Percentiles rank a stretch among this genome's conserved stretches.
Evolutionary conservation across 2,113 vertebrate species (phyloP).

Genomic region (Passer domesticus): DNA sequence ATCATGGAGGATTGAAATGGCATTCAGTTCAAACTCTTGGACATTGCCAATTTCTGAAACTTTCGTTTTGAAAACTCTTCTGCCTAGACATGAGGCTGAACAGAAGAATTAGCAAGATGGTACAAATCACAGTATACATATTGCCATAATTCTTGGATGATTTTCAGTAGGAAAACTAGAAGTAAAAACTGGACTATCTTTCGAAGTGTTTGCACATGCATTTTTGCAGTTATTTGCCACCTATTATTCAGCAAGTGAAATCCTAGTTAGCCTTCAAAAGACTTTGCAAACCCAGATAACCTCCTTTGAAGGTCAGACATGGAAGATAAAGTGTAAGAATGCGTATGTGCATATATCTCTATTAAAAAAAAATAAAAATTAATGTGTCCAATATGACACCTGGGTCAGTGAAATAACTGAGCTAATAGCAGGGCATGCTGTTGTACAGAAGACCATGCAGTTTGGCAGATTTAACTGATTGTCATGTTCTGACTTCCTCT

Average conservation of each 20-base stretch:
- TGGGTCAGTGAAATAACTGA: not conserved
- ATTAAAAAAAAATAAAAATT: not conserved
- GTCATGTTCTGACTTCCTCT: not conserved
- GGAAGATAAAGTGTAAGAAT: not conserved
- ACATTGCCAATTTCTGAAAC: not conserved
- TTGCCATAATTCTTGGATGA: not conserved
- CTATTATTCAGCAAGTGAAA: not conserved
- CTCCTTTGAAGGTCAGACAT: not conserved
- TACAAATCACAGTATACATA: not conserved
- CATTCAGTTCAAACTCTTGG: not conserved
- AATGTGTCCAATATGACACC: not conserved
- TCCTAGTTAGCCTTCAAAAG: not conserved
- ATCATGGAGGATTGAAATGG: not conserved
- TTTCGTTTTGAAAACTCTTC: not conserved
- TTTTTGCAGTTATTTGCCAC: not conserved
- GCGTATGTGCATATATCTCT: not conserved
- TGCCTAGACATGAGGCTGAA: not conserved
- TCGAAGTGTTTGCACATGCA: not conserved
- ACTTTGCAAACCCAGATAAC: not conserved
- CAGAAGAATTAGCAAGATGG: conserved; percentile 37
- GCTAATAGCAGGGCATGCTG: not conserved
- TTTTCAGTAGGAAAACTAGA: not conserved
- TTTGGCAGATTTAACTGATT: not conserved
- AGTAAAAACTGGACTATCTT: not conserved
- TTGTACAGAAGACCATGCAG: not conserved